A percentile compares a stretch with the other conserved stretches of the same genome.
These are phyloP conservation scores for Corydoras maculifer DNA, from an alignment of 2,113 vertebrate genomes.

Conservation along the genomic window DNA sequence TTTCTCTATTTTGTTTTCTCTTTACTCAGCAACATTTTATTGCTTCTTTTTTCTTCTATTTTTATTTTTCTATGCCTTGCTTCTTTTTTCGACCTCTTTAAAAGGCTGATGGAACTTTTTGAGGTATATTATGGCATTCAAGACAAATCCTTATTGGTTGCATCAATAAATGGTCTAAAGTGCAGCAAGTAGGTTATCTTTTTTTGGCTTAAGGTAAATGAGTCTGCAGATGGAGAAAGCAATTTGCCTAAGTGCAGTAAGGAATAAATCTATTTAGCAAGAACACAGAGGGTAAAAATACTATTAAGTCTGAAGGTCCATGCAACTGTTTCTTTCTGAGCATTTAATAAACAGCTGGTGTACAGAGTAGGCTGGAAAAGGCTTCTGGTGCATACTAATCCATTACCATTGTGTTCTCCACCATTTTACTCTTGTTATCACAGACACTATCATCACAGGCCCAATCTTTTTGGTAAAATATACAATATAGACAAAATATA, in stretches of 20 bases:
- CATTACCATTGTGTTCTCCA: neutral
- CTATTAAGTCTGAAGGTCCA: slow-evolving; percentile 9
- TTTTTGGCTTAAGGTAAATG: slow-evolving; percentile 9
- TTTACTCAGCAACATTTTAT: neutral
- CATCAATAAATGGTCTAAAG: neutral
- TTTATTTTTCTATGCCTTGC: neutral
- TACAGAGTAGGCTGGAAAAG: neutral
- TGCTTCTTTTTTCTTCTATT: neutral
- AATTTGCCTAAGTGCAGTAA: slow-evolving; percentile 35
- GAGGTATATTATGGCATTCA: neutral
- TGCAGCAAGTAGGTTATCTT: neutral
- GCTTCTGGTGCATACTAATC: neutral
- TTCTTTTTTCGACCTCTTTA: neutral
- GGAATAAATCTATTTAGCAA: slow-evolving; percentile 26
- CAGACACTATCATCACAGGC: neutral
- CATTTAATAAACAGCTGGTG: slow-evolving; percentile 11
- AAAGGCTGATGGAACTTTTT: too few species aligned
- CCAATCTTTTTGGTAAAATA: too few species aligned
- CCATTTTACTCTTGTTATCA: neutral
- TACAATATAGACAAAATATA: too few species aligned
- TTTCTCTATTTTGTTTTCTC: neutral
- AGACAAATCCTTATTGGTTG: neutral
- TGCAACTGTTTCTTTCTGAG: neutral
- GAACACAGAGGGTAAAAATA: slow-evolving; percentile 22
- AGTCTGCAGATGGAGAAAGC: slow-evolving; percentile 23